Evolutionary conservation across 2,888 invertebrate species (phyloP), one percentile per base, ranked within the genome.

Genomic region (Spisula solida): DNA sequence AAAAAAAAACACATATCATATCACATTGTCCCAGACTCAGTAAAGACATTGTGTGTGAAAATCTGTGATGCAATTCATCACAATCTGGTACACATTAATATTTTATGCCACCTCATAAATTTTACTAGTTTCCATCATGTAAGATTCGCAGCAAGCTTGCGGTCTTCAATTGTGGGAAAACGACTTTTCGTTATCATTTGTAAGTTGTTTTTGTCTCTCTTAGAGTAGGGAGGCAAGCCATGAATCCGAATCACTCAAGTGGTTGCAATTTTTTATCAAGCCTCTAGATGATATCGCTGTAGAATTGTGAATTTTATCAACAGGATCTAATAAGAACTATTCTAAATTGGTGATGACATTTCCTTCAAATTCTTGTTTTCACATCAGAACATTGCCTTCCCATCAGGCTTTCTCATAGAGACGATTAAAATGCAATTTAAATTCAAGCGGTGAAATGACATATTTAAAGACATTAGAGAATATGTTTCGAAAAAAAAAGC

Each of bases 21-120:
- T 75, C 75, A 31, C 75, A 34, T 75, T 75, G 75, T 75, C 75
- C 34, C 75, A 75, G 75, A 34, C 34, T 16, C 14, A 16, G 14
- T 75, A 48, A 16, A 51, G n/a, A 75, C 70, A 83, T 60, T 66
- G 80, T 88, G 85, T 88, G 88, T 85, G 88, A 88, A 85, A 88
- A 81, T 66, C 80, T 85, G 81, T 75, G 81, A 75, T 81, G 75
- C 66, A 88, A 88, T 81, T 34, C 81, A 85, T 85, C 78, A 86
- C 41, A 85, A 87, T 88, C 87, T 92, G 92, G 87, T 86, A 90
- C 79, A 82, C 88, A 86, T 88, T 92, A 81, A 87, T 81, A 87
- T 89, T 85, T 92, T 92, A 92, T 89, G 90, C 87, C 90, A 92
- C 85, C 84, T 88, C 87, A 85, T 89, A 92, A 90, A 89, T 89